A percentile compares a stretch with the other conserved stretches of the same genome.
Evolutionary conservation across 2,113 vertebrate genomes (phyloP).

Genomic region (Neodon shergylaensis): DNA sequence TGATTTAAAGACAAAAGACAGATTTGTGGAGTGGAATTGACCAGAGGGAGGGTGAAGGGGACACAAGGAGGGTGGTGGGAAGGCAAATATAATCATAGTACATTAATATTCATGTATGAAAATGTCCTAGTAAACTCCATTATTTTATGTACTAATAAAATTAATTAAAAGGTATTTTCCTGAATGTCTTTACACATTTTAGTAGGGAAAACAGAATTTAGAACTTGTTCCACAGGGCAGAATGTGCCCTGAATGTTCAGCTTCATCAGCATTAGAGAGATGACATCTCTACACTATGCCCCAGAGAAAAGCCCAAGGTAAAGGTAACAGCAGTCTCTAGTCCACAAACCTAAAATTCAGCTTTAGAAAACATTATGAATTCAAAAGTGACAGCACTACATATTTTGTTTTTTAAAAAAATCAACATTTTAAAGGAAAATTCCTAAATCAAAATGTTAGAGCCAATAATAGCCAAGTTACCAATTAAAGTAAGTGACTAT

Average conservation of each 20-base stretch:
- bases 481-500: background rate
- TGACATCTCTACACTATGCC: background rate
- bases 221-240: background rate
- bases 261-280: background rate
- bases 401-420: background rate
- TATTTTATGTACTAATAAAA: background rate
- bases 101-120: background rate
- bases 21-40: background rate
- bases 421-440: slow-evolving; percentile 13
- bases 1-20: background rate
- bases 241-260: background rate
- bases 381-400: background rate
- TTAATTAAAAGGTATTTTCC: background rate
- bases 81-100: background rate
- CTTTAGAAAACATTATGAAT: background rate
- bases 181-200: slow-evolving; percentile 26
- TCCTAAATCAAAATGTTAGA: background rate
- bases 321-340: slow-evolving; percentile 3
- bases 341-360: slow-evolving; percentile 5
- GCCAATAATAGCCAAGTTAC: background rate
- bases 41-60: background rate
- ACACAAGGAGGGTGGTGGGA: background rate
- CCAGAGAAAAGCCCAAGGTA: background rate
- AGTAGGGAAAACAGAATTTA: slow-evolving; percentile 17
- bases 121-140: background rate